Evolutionary conservation across 2,888 invertebrate genomes (phyloP).

Genomic region (Dioctria linearis): DNA sequence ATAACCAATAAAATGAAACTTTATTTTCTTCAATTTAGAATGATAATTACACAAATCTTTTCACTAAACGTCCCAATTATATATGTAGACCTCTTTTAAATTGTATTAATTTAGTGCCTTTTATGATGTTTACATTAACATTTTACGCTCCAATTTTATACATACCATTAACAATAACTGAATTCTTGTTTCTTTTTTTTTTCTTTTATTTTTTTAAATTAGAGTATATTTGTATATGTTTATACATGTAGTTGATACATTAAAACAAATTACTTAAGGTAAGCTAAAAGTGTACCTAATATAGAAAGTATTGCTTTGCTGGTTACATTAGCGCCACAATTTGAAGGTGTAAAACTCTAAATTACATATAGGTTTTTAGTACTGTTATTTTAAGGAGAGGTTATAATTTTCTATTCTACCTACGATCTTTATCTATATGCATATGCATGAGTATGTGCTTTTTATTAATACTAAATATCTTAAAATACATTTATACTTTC

Average conservation of each 20-base stretch:
- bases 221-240: background rate
- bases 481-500: constrained; percentile 13
- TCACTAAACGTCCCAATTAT: background rate
- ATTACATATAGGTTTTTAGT: constrained; percentile 8
- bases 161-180: no score
- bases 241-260: no score
- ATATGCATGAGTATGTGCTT: background rate
- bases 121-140: no score
- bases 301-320: background rate
- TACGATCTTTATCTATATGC: constrained; percentile 10
- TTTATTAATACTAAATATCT: background rate
- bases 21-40: constrained; percentile 27
- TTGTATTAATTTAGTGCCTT: no score
- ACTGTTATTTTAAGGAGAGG: constrained; percentile 10
- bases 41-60: constrained; percentile 20
- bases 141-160: no score
- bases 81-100: no score
- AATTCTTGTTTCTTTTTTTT: background rate
- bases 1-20: constrained; percentile 26
- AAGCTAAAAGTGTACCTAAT: background rate
- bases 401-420: constrained; percentile 31
- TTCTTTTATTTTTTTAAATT: no score
- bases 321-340: background rate
- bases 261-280: constrained; percentile 13
- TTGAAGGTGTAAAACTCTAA: constrained; percentile 16